Percentiles rank a stretch among this genome's conserved stretches.
These are phyloP conservation scores for Solea solea DNA, from an alignment of 2,113 vertebrate genomes.

Conservation along the genomic window DNA sequence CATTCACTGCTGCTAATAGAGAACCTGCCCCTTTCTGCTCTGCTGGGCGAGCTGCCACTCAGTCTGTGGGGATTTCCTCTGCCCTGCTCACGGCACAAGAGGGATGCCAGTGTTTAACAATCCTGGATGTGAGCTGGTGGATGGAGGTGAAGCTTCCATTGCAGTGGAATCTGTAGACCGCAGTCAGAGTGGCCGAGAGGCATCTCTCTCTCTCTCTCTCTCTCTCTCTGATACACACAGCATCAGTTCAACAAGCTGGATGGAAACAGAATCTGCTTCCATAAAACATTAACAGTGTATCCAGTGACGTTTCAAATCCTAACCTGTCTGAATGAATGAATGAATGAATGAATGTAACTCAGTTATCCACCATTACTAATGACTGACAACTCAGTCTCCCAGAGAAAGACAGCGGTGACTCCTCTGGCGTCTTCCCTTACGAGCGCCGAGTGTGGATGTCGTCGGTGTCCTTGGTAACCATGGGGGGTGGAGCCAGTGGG, in stretches of 20 bases:
- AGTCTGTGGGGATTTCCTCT: slow-evolving; percentile 64
- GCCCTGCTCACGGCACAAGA: slow-evolving; percentile 32
- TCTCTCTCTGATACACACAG: neutral
- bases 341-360: slow-evolving; percentile 41
- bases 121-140: slow-evolving; percentile 15
- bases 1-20: slow-evolving; percentile 59
- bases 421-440: slow-evolving; percentile 22
- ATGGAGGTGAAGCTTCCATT: slow-evolving; percentile 23
- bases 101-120: slow-evolving; percentile 14
- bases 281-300: slow-evolving; percentile 57
- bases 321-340: neutral
- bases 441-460: slow-evolving; percentile 34
- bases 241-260: slow-evolving; percentile 13
- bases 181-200: slow-evolving; percentile 26
- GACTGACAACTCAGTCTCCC: slow-evolving; percentile 55
- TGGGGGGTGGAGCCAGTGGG: neutral
- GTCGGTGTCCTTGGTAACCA: slow-evolving; percentile 69
- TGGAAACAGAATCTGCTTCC: slow-evolving; percentile 36
- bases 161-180: neutral
- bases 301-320: slow-evolving; percentile 2
- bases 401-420: slow-evolving; percentile 41
- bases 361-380: slow-evolving; percentile 60
- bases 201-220: neutral
- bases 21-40: slow-evolving; percentile 43
- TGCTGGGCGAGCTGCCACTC: slow-evolving; percentile 29